Base-by-base conservation (phyloP, 2,888 invertebrate genomes). In the Eupithecia abbreviata region DNA sequence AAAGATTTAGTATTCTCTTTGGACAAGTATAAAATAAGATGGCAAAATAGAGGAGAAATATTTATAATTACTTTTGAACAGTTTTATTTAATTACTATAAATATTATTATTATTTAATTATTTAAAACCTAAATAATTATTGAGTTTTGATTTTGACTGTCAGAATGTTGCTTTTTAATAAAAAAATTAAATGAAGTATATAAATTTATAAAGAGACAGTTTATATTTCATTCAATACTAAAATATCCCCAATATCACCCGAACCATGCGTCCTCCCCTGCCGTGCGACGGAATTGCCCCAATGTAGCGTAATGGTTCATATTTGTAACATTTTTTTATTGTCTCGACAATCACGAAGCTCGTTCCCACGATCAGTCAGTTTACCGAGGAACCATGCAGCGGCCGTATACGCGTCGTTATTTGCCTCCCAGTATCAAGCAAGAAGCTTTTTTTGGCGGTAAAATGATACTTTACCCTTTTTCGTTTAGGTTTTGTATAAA, bases 261-360 rank as follows among this genome's bases (percentile, higher is more conserved):
- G 72, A 77, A 9, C 13, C 73, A 76, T 72, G 65, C 78, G 84
- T 83, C 86, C 86, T 86, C 79, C 79, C 79, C 84, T 87, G 91
- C 90, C 91, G 93, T 90, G 92, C 92, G 90, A 89, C 87, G 87
- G 87, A 87, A 90, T 91, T 91, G 89, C 89, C 87, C 89, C 89
- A 88, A 90, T 91, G 91, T 88, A 90, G 81, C 87, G 90, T 92
- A 92, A 91, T 91, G 85, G 89, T 86, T 74, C 83, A 86, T 85
- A 90, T 91, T 91, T 86, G 88, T 92, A 89, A 92, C 92, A 91
- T 93, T 94, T 93, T 90, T 94, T 94, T 93, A 93, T 90, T 89
- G 90, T 90, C 84, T 81, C 84, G 80, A 84, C 87, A 84, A 90
- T 90, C 93, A 93, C 93, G 94, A 89, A 90, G 49, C 77, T 75